phyloP scores from a whole-genome alignment of 2,113 vertebrate genomes.

The Zosterops lateralis region DNA sequence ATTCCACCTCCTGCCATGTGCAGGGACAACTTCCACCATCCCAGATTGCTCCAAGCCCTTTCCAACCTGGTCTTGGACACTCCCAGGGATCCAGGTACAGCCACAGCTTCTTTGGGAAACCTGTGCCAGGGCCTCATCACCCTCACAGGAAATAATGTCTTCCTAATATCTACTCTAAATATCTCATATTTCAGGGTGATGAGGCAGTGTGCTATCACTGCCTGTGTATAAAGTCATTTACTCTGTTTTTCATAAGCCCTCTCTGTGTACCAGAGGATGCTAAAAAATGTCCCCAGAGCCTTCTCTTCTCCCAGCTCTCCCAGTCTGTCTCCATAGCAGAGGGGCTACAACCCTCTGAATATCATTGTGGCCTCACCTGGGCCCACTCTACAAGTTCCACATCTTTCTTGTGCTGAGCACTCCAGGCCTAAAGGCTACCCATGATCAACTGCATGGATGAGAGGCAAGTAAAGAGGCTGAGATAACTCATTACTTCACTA shows the following conservation, averaged over 20 bases:
- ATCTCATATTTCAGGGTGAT: background rate
- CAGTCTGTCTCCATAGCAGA: background rate
- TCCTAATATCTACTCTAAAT: background rate
- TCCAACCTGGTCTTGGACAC: fast-evolving
- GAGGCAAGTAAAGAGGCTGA: background rate
- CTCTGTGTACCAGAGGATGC: background rate
- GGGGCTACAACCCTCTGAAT: background rate
- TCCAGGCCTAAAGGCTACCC: fast-evolving
- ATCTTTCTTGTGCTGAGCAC: background rate
- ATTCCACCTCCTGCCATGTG: background rate
- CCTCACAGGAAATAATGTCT: background rate
- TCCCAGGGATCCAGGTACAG: background rate
- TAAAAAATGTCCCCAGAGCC: too few species aligned
- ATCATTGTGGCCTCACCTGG: background rate
- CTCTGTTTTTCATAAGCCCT: background rate
- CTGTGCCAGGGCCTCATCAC: background rate
- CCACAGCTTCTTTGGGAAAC: fast-evolving
- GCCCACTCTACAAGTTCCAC: fast-evolving
- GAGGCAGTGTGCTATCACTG: too few species aligned
- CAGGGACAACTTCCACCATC: fast-evolving
- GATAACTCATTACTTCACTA: background rate
- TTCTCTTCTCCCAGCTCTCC: background rate
- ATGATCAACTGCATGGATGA: background rate
- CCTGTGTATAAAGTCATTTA: background rate
- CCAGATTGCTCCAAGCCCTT: fast-evolving